Evolutionary conservation across 2,797 vertebrate genomes (phyloP), one percentile per base, ranked within the genome.

Genomic region (Poeciliopsis turneri): DNA sequence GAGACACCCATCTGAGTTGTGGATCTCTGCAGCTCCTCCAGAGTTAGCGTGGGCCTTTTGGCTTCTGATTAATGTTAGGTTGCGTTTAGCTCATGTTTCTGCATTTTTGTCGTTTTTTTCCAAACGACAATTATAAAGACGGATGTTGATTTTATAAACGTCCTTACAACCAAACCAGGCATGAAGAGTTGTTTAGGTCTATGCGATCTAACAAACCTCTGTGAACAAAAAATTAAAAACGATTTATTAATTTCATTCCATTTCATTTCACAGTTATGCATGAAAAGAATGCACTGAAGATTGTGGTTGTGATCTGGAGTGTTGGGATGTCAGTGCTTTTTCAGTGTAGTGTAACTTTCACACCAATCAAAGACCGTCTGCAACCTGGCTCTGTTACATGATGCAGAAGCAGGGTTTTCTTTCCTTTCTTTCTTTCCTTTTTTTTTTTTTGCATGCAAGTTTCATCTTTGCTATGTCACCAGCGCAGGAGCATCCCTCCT

Each of bases 371-470:
- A 4, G 0, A 4, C 23, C 5, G 11, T n/a, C 11, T 69, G 41
- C 12, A 45, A 25, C 13, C 41, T 70, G 25, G 12, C 68, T 43
- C 7, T 43, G n/a, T n/a, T 25, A 41, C 12, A 69, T 15, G 41
- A 69, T 69, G 57, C 15, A 18, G 79, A 83, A 88, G 83, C 88
- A 87, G 84, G 82, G 82, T 79, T 61, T 81, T 86, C 76, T 53
- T 25, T 51, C 49, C 30, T 30, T 30, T 30, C 30, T 30, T 30
- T 30, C 30, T 30, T 30, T 30, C 30, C 1, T 30, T 1, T 11
- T 28, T n/a, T 1, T 1, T 11, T 28, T 30, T 59, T 59, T 61
- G 30, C 59, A 61, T 57, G 72, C 72, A 51, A 81, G 72, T 61
- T 80, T 78, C 76, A 75, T 78, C 47, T 86, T 46, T 78, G 57